Conservation (phyloP, 1,140 invertebrate species). For the Dinothrombium tinctorium region DNA sequence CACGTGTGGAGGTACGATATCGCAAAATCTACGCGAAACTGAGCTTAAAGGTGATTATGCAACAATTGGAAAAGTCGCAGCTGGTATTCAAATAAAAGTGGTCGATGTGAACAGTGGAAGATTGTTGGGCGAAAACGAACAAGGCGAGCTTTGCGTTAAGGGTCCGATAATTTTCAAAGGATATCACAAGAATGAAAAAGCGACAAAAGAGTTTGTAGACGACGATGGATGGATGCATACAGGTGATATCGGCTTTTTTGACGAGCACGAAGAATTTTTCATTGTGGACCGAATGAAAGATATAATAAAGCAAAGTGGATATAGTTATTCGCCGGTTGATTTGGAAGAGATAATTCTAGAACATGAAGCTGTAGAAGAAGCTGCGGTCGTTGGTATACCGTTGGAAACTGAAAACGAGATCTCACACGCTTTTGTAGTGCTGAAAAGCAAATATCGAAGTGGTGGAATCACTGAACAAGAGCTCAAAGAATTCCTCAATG, state of each 20-base stretch:
- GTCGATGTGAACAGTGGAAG: conserved; percentile 18
- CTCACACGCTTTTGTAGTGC: too few relatives aligned
- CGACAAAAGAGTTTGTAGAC: conserved; percentile 9
- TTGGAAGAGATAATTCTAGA: conserved; percentile 31
- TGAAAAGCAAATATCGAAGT: too few relatives aligned
- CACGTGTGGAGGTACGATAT: too few relatives aligned
- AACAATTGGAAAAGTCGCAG: too few relatives aligned
- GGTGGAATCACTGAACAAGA: too few relatives aligned
- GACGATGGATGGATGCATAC: conserved; percentile 14
- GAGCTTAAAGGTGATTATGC: conserved; percentile 5
- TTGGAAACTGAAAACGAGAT: too few relatives aligned
- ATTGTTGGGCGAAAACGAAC: conserved; percentile 10
- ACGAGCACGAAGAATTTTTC: conserved; percentile 16
- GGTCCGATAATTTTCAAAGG: conserved; percentile 16
- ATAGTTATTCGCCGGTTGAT: conserved; percentile 16
- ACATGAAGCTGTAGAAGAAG: conserved; percentile 48
- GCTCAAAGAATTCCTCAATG: too few relatives aligned
- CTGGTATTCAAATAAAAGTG: conserved; percentile 16
- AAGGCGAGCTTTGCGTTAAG: conserved; percentile 18
- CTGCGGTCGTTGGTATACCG: too few relatives aligned
- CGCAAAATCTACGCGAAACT: too few relatives aligned
- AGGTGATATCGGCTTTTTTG: conserved; percentile 16
- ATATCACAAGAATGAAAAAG: conserved; percentile 13
- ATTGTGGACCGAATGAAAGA: conserved; percentile 17
- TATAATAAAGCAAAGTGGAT: too few relatives aligned